Evolutionary conservation across 1,140 invertebrate species (phyloP).

Genomic region (Ceratina japonica): DNA sequence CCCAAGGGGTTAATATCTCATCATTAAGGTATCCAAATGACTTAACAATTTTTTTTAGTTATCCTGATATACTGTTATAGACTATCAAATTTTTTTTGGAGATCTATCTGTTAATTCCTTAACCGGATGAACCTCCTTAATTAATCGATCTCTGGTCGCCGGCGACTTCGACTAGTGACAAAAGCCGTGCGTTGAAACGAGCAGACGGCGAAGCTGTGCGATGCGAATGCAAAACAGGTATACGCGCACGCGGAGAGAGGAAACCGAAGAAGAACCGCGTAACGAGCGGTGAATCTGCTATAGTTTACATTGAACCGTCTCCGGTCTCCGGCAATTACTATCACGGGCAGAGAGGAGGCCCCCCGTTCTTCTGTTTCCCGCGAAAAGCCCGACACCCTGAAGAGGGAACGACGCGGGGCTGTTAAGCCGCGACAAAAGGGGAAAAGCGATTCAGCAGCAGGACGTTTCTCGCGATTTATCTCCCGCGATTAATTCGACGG

Average conservation of each 20-base stretch:
- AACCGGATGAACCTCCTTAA: no score
- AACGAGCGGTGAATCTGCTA: conserved; percentile 14
- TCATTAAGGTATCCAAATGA: no score
- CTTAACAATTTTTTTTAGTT: no score
- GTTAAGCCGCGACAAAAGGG: conserved; percentile 25
- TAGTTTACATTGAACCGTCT: conserved; percentile 5
- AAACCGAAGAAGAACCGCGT: neutral
- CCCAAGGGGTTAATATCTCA: no score
- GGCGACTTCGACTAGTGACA: no score
- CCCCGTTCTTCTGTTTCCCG: conserved; percentile 22
- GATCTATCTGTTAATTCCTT: no score
- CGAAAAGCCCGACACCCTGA: conserved; percentile 39
- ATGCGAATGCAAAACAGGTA: neutral
- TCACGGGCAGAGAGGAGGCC: conserved; percentile 46
- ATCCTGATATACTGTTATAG: no score
- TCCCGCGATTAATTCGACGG: conserved; percentile 39
- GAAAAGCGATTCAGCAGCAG: conserved; percentile 23
- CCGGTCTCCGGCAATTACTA: conserved; percentile 48
- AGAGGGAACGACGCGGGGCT: neutral
- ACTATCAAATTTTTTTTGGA: no score
- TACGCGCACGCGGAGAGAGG: neutral
- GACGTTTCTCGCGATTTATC: conserved; percentile 45
- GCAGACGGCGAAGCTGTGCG: neutral
- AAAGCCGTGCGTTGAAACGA: neutral
- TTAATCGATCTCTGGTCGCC: no score